phyloP scores from a whole-genome alignment of 2,797 vertebrate genomes.

The Rachycentron canadum region DNA sequence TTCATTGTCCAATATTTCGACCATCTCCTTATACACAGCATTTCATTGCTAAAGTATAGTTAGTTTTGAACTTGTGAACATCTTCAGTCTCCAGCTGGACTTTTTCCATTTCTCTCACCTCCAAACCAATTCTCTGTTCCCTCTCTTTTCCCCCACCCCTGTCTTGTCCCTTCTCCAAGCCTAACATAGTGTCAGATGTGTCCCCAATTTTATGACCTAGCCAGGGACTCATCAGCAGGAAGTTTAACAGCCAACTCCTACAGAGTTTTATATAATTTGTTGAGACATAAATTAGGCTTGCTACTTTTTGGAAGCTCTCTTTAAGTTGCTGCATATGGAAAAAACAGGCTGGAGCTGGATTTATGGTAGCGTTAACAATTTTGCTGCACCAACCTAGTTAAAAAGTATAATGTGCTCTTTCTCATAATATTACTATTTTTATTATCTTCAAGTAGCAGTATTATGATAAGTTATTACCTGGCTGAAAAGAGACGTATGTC shows the following conservation, averaged over 20 bases:
- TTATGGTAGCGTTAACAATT: conserved; percentile 25
- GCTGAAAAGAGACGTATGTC: background rate
- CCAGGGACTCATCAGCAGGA: conserved; percentile 33
- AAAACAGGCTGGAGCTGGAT: conserved; percentile 22
- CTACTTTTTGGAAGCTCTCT: conserved; percentile 18
- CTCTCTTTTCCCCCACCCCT: background rate
- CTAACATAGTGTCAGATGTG: conserved; percentile 37
- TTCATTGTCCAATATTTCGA: background rate
- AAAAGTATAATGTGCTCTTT: conserved; percentile 7
- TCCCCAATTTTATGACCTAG: conserved; percentile 41
- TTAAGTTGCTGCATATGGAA: conserved; percentile 22
- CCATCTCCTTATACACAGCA: background rate
- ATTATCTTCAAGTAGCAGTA: background rate
- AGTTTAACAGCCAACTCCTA: conserved; percentile 33
- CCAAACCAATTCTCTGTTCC: background rate
- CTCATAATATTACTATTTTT: conserved; percentile 18
- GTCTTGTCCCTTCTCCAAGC: conserved; percentile 30
- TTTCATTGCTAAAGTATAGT: background rate
- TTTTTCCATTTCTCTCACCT: conserved; percentile 28
- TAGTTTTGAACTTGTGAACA: conserved; percentile 19
- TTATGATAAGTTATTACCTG: background rate
- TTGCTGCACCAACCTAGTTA: conserved; percentile 15
- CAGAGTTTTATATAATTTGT: conserved; percentile 35
- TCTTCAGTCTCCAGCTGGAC: conserved; percentile 21
- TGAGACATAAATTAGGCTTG: conserved; percentile 24